These are phyloP conservation scores for Ptychobarbus kaznakovi DNA, from an alignment of 2,797 vertebrate genomes.

Conservation along the genomic window DNA sequence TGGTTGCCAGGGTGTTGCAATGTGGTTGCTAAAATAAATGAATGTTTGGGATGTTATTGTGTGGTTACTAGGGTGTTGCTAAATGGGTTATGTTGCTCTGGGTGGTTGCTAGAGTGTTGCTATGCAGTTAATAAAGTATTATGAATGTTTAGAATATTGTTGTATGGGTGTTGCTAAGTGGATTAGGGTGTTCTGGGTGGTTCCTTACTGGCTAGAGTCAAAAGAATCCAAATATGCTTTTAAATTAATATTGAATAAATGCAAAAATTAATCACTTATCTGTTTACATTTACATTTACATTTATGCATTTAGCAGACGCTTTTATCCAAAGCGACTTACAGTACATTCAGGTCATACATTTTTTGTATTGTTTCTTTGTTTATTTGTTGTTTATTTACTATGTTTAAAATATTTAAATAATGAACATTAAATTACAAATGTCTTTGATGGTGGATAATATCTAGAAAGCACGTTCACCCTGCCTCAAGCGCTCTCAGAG, in stretches of 20 bases:
- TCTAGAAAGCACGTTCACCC: constrained; percentile 49
- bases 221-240: not conserved
- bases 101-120: not conserved
- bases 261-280: not conserved
- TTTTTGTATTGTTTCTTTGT: not conserved
- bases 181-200: not conserved
- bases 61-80: not conserved
- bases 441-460: constrained; percentile 23
- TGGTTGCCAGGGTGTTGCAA: not conserved
- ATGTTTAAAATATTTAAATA: not conserved
- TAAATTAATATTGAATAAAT: not conserved
- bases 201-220: not conserved
- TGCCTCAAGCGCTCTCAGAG: constrained; percentile 50
- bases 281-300: too few species aligned
- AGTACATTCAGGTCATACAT: too few species aligned
- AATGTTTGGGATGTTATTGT: not conserved
- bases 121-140: too few species aligned
- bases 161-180: not conserved
- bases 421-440: not conserved
- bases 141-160: not conserved
- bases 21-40: not conserved
- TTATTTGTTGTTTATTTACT: not conserved
- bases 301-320: too few species aligned
- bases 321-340: too few species aligned
- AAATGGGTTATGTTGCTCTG: not conserved